phyloP scores from a whole-genome alignment of 2,888 invertebrate genomes.

The Chrysomela aeneicollis region DNA sequence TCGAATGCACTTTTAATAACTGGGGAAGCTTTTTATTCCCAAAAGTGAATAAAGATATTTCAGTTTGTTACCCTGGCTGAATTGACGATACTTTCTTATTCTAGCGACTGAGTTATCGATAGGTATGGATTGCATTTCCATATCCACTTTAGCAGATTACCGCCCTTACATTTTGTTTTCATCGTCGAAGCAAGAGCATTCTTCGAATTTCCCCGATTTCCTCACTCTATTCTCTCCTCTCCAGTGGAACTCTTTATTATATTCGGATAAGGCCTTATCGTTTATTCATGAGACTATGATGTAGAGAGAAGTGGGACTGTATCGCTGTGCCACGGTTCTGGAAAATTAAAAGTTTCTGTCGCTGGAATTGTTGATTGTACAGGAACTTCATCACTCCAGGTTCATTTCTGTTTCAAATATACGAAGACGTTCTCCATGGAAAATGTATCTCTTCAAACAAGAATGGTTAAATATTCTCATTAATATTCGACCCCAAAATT shows the following conservation, averaged over 20 bases:
- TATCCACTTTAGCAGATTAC: conserved; percentile 4
- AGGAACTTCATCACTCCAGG: too few relatives aligned
- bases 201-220: conserved; percentile 23
- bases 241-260: conserved; percentile 27
- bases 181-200: conserved; percentile 15
- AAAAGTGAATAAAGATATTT: too few relatives aligned
- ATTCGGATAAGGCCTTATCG: conserved; percentile 32
- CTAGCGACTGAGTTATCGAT: background rate
- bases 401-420: too few relatives aligned
- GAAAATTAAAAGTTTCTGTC: too few relatives aligned
- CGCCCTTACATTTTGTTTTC: conserved; percentile 22
- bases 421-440: too few relatives aligned
- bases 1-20: too few relatives aligned
- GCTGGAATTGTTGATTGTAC: background rate
- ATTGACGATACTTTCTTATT: too few relatives aligned
- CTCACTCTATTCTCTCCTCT: conserved; percentile 24
- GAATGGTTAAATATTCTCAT: too few relatives aligned
- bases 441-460: too few relatives aligned
- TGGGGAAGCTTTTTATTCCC: too few relatives aligned
- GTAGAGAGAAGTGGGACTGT: conserved; percentile 1
- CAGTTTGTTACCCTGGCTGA: too few relatives aligned
- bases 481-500: too few relatives aligned
- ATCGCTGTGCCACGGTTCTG: background rate
- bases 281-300: conserved; percentile 30
- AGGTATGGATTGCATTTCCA: background rate